Base-by-base conservation (phyloP, 2,113 vertebrate genomes). In the Ia io region DNA sequence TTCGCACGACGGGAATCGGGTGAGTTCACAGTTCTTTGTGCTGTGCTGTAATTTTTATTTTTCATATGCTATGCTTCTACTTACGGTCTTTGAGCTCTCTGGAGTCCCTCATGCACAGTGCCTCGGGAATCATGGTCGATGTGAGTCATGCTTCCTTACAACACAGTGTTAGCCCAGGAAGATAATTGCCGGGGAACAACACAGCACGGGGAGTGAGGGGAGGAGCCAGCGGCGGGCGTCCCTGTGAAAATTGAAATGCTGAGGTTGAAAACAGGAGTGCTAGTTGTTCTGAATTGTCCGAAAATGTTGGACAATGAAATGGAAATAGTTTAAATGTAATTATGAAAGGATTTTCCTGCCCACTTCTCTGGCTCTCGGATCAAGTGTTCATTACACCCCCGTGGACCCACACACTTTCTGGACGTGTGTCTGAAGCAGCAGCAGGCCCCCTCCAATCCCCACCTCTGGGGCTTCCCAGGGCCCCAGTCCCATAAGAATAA, bases 161-260 rank as follows among this genome's bases (percentile, higher is more conserved):
- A 0, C 32, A 35, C n/a, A 40, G 0, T 32, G n/a, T 84, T 18
- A 30, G 59, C 30, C 42, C 17, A 61, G 67, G 83, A 49, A 80
- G n/a, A 7, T 49, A 63, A 61, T 42, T 76, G 40, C 49, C 11
- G 16, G 79, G 63, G 37, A 51, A 9, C 65, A 32, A 9, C 13
- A 8, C 11, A 80, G 74, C 40, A 5, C 3, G 11, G 32, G 56
- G 28, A 61, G 49, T 25, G 79, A 23, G 8, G 3, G 23, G 20
- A 40, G 37, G 89, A n/a, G 9, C 30, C 37, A 0, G 0, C 3
- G n/a, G 9, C 4, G 13, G 14, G 56, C n/a, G 35, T 53, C 5
- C 18, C 3, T 51, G 14, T 84, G 87, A 22, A 40, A 70, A 30
- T 17, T 30, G 77, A 42, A 40, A 14, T 9, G 7, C 0, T 32